Conservation (phyloP, 2,113 vertebrate genomes). For the Cyprinodon tularosa region DNA sequence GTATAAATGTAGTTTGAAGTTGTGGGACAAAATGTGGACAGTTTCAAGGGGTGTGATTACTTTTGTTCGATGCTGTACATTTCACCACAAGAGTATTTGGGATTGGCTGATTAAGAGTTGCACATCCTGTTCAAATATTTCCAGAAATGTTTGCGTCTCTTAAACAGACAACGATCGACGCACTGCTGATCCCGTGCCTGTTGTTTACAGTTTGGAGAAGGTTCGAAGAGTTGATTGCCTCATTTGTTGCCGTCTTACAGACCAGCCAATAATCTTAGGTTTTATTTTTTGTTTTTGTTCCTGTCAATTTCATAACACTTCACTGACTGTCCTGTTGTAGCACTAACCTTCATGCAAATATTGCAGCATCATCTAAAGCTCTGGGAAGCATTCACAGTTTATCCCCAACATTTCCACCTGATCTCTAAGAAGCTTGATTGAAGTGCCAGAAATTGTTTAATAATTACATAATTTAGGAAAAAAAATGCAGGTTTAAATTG, state of each 20-base stretch:
- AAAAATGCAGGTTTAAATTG: background rate
- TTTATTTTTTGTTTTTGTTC: conserved; percentile 32
- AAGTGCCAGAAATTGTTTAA: background rate
- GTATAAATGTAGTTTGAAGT: background rate
- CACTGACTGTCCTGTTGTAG: conserved; percentile 13
- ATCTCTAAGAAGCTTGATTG: background rate
- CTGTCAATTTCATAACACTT: conserved; percentile 27
- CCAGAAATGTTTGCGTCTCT: conserved; percentile 10
- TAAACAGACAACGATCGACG: conserved; percentile 3
- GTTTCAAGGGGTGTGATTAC: background rate
- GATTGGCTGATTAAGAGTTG: conserved; percentile 12
- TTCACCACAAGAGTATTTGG: conserved; percentile 1
- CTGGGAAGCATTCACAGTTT: conserved; percentile 5
- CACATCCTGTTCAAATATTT: conserved; percentile 29
- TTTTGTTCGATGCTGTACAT: background rate
- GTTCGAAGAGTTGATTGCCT: conserved; percentile 56
- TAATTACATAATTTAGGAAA: background rate
- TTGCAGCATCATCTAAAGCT: conserved; percentile 9
- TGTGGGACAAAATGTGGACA: background rate
- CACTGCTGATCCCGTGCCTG: conserved; percentile 59
- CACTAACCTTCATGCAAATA: conserved; percentile 11
- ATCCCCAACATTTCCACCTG: background rate
- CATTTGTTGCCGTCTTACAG: conserved; percentile 20
- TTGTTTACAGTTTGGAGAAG: conserved; percentile 53
- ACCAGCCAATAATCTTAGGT: conserved; percentile 18